Base-by-base conservation (phyloP, 2,797 vertebrate species). In the Jordanella pulchra region DNA sequence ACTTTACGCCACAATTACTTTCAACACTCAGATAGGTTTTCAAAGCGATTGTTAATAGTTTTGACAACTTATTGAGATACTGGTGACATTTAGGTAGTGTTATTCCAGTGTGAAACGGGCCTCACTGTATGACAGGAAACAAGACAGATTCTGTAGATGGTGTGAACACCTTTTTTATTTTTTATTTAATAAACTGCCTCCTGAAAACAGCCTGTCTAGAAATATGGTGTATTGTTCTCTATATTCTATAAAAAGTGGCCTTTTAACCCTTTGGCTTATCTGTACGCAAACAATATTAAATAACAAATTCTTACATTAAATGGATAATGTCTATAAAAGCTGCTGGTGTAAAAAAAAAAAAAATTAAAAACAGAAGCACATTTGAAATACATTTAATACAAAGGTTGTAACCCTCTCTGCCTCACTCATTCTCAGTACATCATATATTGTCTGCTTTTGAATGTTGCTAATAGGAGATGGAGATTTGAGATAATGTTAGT, bases 191-290 rank as follows among this genome's bases (percentile, higher is more conserved):
- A 67, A 32, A 50, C 53, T 27, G 9, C 30, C 30, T 32, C 56
- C 28, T 56, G 55, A 30, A 56, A 56, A 56, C 9, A 18, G 65
- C 45, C 35, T 67, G 64, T 44, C 45, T 48, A 11, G 35, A 35
- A 73, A 66, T 51, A 21, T 47, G 53, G 53, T 65, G 71, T 23
- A 53, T 28, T 69, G 71, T 86, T 65, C 73, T 80, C 84, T 85
- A 68, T 81, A 76, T 83, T 86, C 79, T 69, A 45, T 65, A 72
- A 70, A 64, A 79, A 63, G 79, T 72, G 27, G 84, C 82, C 84
- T 83, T 54, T 55, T 65, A 4, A 53, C 75, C 65, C 78, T 71
- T 81, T 78, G 44, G 69, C 75, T 50, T 76, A 71, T 78, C 77
- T 80, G 72, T 75, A 60, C 75, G 66, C 53, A 61, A 45, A 63